Evolutionary conservation across 2,797 vertebrate species (phyloP), one percentile per base, ranked within the genome.

Genomic region (Rhinophrynus dorsalis): DNA sequence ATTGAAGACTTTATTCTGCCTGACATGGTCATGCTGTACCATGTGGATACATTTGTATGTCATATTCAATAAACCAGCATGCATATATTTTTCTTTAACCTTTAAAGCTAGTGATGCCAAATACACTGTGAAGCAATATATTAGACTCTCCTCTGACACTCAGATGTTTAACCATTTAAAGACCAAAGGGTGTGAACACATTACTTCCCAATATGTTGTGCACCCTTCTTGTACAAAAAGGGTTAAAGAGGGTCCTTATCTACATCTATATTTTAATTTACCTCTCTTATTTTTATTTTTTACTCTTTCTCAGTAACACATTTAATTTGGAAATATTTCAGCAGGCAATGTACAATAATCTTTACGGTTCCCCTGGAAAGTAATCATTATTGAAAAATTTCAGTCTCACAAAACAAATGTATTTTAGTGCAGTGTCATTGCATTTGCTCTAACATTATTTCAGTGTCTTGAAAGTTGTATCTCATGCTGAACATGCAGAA

Each of bases 1-100:
- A 66, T 40, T 54, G 47, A 60, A 45, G 47, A 38, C 55, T 73
- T 73, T 37, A 66, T 73, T 73, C 66, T 59, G 3, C 51, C n/a
- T 30, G 54, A 59, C 37, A 73, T 42, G 33, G 47, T 73, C 18
- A 24, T 59, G 44, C 52, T 57, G 51, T 64, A 57, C 10, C 21
- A 35, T 30, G 26, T 12, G 55, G 52, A 58, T 64, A 44, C 24
- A 58, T 32, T 51, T 61, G 24, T 21, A 50, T 24, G 52, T 66
- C 38, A 35, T 52, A 6, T 44, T 35, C 56, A 32, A 45, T 66
- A 20, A 29, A 35, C 9, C n/a, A 32, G 11, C 23, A 59, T 17
- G 51, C 65, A 33, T 32, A 48, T 58, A 40, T 71, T 35, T 48
- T 40, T 13, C 44, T 38, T 52, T 55, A 35, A 47, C 44, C 20